Base-by-base conservation (phyloP, 1,140 invertebrate species). In the Akabosia matsudoensis region DNA sequence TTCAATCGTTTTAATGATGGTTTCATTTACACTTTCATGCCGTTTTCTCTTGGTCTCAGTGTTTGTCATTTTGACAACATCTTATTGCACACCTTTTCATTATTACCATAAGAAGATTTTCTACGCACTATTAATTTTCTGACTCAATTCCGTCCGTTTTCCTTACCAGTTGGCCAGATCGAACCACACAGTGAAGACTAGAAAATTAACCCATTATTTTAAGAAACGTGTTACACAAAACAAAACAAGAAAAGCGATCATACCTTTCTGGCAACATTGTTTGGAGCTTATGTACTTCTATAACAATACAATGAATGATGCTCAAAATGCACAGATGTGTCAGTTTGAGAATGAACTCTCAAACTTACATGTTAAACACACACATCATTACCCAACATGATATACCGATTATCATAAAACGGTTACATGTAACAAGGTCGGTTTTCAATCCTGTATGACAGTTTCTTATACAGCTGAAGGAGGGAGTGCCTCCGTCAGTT, bases 401-500 rank as follows among this genome's bases (percentile, higher is more conserved):
- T 45, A 45, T 45, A 56, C 4, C 14, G 54, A 56, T 10, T 56
- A 56, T 56, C n/a, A n/a, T 16, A 31, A n/a, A 67, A 2, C 31
- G 28, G 61, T 67, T 30, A 67, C 28, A 67, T 24, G 61, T 67
- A 14, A 67, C 61, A 67, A 10, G 61, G 61, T 30, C 28, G 61
- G 61, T 67, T 67, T 67, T 67, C 61, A 30, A 67, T 67, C 28
- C 30, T 14, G 26, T 30, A 22, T 28, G 61, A 67, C 61, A 67
- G 22, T 67, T 67, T 67, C 4, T 22, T 30, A 7, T 67, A 30
- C 61, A 67, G 7, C n/a, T 67, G 61, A 67, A 67, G 61, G 61
- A 56, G 54, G 61, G 61, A 30, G 61, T 67, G 61, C 24, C 61
- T 22, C 61, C 61, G 61, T 31, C 61, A 67, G 61, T 67, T 67